Base-by-base conservation (phyloP, 2,888 invertebrate species). In the Allolobophora icterica region DNA sequence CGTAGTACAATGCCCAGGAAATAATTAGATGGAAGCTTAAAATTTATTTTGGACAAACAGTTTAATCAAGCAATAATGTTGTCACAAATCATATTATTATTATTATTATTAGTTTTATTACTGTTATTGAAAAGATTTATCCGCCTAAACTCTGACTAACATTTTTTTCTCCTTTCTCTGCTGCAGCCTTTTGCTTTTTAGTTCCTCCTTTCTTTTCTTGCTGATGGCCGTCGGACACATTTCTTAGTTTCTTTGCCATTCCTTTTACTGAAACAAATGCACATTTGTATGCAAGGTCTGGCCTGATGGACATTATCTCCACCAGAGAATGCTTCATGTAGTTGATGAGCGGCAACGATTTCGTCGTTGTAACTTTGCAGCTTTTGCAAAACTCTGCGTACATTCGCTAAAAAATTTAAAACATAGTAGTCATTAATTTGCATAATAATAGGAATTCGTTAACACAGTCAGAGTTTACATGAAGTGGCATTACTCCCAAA, bases 281-380 rank as follows among this genome's bases (percentile, higher is more conserved):
- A 24, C 83, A 91, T 35, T 35, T 38, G 95, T 99, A 99, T 0
- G 98, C 97, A 4, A 97, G 96, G 94, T 97, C 97, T 90, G 97
- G 95, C 94, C 99, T 98, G 90, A 99, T 95, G 0, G 97, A 96
- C 95, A 98, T 98, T 96, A 99, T 97, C 96, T 99, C 99, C 8
- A 97, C 97, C 58, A 99, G 96, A 4, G 98, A 99, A 92, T 97
- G 96, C 93, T 98, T 96, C 99, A 99, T 99, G 94, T 99, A 99
- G 95, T 98, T 98, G 13, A 99, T 98, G 89, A 97, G 96, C 0
- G 98, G 97, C 96, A 98, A 96, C 0, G 97, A 97, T 30, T 97
- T 97, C 0, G 97, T 97, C 30, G 98, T 98, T 0, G 98, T 98
- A 95, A 99, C 99, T 95, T 98, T 98, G 91, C 97, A 97, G 95